A percentile compares a stretch with the other conserved stretches of the same genome.
Evolutionary conservation across 2,797 vertebrate species (phyloP).

Genomic region (Megaceryle alcyon): DNA sequence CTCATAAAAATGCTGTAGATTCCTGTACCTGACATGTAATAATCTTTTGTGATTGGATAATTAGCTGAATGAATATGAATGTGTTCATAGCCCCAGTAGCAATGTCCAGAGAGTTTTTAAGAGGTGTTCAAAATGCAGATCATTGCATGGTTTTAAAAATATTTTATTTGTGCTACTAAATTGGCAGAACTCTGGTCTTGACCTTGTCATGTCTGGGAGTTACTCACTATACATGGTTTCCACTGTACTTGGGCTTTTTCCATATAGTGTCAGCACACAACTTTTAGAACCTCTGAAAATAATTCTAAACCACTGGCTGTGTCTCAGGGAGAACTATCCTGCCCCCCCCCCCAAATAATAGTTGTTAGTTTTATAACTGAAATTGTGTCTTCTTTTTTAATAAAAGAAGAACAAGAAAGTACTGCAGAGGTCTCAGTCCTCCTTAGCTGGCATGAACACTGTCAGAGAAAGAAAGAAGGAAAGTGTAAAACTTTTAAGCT

Average conservation of each 20-base stretch:
- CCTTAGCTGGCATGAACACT: background rate
- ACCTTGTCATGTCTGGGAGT: fast-evolving
- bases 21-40: background rate
- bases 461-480: background rate
- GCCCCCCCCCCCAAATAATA: background rate
- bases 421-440: background rate
- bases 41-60: background rate
- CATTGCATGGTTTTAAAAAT: background rate
- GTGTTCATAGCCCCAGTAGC: fast-evolving
- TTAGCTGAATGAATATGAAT: background rate
- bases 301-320: background rate
- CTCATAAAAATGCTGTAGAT: background rate
- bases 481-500: background rate
- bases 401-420: background rate
- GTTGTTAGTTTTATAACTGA: background rate
- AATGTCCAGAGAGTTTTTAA: background rate
- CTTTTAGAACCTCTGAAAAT: background rate
- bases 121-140: background rate
- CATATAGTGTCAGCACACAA: background rate
- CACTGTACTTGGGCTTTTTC: background rate
- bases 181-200: background rate
- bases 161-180: background rate
- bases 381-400: background rate
- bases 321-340: background rate
- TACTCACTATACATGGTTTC: background rate